A percentile compares a stretch with the other conserved stretches of the same genome.
These are phyloP conservation scores for Excalfactoria chinensis DNA, from an alignment of 2,113 vertebrate genomes.

Conservation along the genomic window DNA sequence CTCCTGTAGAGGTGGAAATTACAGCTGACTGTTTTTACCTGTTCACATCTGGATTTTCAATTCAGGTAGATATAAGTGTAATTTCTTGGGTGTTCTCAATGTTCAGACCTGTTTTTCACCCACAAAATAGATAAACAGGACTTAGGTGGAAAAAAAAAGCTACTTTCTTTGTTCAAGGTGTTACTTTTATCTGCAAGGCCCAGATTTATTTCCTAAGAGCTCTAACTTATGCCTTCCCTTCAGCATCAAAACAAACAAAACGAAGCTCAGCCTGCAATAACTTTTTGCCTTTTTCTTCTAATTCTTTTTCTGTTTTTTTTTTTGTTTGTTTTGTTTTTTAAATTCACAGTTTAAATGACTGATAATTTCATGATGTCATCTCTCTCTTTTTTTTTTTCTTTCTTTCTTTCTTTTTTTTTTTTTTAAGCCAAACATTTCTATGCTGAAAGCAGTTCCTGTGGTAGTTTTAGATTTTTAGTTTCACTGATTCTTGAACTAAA, in stretches of 20 bases:
- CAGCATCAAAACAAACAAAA: too few species aligned
- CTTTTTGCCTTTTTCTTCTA: neutral
- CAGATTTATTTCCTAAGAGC: neutral
- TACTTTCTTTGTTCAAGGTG: neutral
- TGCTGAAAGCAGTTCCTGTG: neutral
- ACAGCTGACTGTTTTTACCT: neutral
- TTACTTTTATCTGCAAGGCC: neutral
- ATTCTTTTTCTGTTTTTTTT: neutral
- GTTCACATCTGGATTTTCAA: neutral
- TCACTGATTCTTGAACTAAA: neutral
- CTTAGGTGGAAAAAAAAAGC: neutral
- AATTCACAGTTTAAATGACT: neutral
- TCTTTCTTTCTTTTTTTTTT: neutral
- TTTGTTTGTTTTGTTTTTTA: neutral
- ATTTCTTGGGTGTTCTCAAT: neutral
- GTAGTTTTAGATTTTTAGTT: neutral
- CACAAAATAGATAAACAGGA: neutral
- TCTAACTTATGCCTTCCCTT: neutral
- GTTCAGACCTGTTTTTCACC: neutral
- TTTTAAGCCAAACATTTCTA: neutral
- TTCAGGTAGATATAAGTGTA: neutral
- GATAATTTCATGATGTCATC: neutral
- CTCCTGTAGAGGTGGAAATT: neutral
- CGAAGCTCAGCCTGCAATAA: neutral
- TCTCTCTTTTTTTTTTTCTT: too few species aligned